Evolutionary conservation across 2,113 vertebrate genomes (phyloP).

Genomic region (Sylvietta virens): DNA sequence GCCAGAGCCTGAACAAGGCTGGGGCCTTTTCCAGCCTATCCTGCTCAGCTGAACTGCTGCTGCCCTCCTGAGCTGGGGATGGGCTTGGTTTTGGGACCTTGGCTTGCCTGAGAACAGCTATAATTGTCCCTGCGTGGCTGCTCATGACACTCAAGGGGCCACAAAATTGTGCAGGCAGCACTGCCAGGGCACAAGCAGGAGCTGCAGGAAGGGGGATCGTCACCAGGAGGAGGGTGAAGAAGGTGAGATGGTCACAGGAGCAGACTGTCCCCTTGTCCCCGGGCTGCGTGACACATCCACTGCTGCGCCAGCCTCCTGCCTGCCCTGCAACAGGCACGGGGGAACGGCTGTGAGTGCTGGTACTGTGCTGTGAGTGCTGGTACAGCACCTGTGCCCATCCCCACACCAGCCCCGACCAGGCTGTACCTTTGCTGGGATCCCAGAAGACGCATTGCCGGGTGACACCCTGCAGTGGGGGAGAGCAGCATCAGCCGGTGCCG

Average conservation of each 20-base stretch:
- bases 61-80: background rate
- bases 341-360: accelerated
- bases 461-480: conserved; percentile 16
- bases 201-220: background rate
- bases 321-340: background rate
- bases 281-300: conserved; percentile 58
- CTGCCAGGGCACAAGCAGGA: background rate
- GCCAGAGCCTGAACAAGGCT: background rate
- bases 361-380: accelerated
- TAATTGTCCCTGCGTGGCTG: background rate
- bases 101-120: background rate
- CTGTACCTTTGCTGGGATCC: conserved; percentile 56
- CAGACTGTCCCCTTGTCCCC: conserved; percentile 59
- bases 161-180: background rate
- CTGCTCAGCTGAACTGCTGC: background rate
- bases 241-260: conserved; percentile 82
- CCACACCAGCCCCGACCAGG: accelerated
- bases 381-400: accelerated
- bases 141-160: background rate
- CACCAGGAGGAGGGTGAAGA: conserved; percentile 90
- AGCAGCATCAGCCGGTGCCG: accelerated
- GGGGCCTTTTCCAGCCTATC: background rate
- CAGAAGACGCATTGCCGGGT: conserved; percentile 58
- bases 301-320: conserved; percentile 71
- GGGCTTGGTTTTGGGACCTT: background rate